These are phyloP conservation scores for Xiphydria camelus DNA, from an alignment of 2,888 invertebrate species.

Conservation along the genomic window DNA sequence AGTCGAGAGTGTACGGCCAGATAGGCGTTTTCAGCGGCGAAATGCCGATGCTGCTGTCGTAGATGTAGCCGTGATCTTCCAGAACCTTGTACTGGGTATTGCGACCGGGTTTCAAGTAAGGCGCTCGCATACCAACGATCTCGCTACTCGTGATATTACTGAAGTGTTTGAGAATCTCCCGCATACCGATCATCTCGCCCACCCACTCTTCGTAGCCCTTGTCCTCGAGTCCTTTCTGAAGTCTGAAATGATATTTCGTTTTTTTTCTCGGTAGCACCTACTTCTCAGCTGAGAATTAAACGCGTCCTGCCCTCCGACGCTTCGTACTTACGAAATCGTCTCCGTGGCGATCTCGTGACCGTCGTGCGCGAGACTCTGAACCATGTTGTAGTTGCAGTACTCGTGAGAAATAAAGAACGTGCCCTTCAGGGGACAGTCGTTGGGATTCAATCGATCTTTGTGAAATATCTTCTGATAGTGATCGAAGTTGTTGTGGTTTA, in stretches of 20 bases:
- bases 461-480: conserved; percentile 85
- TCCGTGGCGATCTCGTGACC: conserved; percentile 84
- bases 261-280: too few species aligned
- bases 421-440: conserved; percentile 84
- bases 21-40: conserved; percentile 79
- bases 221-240: conserved; percentile 83
- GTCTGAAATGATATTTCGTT: conserved; percentile 55
- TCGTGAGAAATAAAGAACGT: conserved; percentile 93
- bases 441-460: conserved; percentile 80
- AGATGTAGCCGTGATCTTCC: conserved; percentile 90
- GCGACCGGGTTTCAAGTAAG: conserved; percentile 88
- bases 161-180: conserved; percentile 81
- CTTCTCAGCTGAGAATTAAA: not conserved
- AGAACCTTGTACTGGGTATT: conserved; percentile 92
- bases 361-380: conserved; percentile 83
- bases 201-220: conserved; percentile 92
- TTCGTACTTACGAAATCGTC: conserved; percentile 69
- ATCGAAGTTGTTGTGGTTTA: conserved; percentile 89
- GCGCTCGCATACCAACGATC: conserved; percentile 85
- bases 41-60: conserved; percentile 89
- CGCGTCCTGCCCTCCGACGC: not conserved
- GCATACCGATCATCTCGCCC: conserved; percentile 92
- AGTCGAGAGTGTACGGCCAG: conserved; percentile 95
- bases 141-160: conserved; percentile 81
- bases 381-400: conserved; percentile 90